Evolutionary conservation across 53 echinoderm and acorn worm genomes (phyloP).

Genomic region (Actinopyga echinites): DNA sequence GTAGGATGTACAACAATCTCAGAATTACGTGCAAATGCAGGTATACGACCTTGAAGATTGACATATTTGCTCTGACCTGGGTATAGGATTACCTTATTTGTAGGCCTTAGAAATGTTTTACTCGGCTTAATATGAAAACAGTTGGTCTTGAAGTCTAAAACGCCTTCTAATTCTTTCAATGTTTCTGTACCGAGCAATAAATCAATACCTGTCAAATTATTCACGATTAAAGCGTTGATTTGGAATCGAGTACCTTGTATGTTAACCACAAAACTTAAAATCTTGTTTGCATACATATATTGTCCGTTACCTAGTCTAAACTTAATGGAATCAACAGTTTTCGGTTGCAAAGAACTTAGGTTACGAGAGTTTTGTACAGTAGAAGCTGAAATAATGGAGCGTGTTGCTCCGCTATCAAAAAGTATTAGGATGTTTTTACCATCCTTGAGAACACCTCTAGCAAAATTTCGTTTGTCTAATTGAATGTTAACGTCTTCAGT

Average conservation of each 20-base stretch:
- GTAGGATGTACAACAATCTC: neutral
- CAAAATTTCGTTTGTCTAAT: neutral
- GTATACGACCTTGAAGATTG: neutral
- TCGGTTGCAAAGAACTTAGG: neutral
- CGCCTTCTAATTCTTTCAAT: neutral
- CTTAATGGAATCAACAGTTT: neutral
- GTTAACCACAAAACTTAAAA: neutral
- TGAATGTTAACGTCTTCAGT: too few species aligned
- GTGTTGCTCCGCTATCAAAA: too few species aligned
- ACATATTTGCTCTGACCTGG: neutral
- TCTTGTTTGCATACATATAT: neutral
- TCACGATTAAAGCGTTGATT: neutral
- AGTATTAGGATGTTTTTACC: constrained; percentile 29
- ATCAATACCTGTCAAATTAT: neutral
- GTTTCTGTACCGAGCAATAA: neutral
- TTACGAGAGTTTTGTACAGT: neutral
- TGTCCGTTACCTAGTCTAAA: constrained; percentile 8
- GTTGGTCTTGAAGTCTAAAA: neutral
- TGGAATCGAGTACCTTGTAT: neutral
- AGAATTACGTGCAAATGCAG: neutral
- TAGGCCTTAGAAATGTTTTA: neutral
- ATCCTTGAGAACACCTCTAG: constrained; percentile 27
- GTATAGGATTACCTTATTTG: neutral
- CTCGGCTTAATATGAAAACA: neutral
- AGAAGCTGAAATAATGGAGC: constrained; percentile 20